Evolutionary conservation across 2,113 vertebrate species (phyloP).

Genomic region (Toxotes chatareus): DNA sequence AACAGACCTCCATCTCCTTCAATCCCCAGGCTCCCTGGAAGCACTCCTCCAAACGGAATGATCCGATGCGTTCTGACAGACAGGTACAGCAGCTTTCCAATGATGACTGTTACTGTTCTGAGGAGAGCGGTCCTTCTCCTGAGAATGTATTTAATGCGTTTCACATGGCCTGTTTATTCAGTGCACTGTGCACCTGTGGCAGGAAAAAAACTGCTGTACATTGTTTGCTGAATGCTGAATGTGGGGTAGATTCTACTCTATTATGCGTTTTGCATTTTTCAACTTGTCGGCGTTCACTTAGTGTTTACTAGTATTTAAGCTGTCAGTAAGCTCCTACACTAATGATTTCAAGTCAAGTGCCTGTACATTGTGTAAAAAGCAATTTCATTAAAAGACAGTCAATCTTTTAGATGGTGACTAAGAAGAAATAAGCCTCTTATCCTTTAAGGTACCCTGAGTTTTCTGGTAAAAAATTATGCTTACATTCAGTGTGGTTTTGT

Average conservation of each 20-base stretch:
- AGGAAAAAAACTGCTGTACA: not conserved
- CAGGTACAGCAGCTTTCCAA: constrained; percentile 10
- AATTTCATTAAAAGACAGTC: too few relatives aligned
- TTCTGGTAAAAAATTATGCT: too few relatives aligned
- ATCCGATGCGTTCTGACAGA: constrained; percentile 31
- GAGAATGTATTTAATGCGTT: constrained; percentile 3
- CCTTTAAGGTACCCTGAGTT: too few relatives aligned
- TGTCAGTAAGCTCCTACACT: not conserved
- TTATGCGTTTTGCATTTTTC: not conserved
- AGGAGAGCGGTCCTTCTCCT: not conserved
- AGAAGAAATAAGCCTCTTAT: too few relatives aligned
- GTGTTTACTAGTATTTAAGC: not conserved
- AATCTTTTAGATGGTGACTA: too few relatives aligned
- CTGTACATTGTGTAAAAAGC: not conserved
- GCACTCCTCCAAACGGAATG: not conserved
- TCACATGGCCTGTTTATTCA: not conserved
- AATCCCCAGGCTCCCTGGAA: not conserved
- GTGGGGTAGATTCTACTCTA: not conserved
- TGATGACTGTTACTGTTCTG: constrained; percentile 13
- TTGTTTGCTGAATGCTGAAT: not conserved
- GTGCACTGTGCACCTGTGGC: not conserved
- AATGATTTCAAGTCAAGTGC: not conserved
- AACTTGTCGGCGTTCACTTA: not conserved
- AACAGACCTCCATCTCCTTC: constrained; percentile 23
- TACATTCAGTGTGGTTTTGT: too few relatives aligned